phyloP scores from a whole-genome alignment of 2,113 vertebrate species.

The Fregata magnificens region DNA sequence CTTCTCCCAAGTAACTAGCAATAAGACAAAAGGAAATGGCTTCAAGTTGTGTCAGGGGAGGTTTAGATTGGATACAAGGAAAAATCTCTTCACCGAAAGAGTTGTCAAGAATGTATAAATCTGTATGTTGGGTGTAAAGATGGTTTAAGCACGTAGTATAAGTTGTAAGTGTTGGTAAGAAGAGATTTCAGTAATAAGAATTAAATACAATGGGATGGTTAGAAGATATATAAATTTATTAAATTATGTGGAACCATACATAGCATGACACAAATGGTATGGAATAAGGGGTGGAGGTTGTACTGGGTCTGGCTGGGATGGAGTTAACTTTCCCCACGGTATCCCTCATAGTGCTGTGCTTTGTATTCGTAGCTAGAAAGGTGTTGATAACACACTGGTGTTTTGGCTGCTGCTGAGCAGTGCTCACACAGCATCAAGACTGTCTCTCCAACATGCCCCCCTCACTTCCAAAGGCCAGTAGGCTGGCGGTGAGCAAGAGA shows the following conservation, averaged over 20 bases:
- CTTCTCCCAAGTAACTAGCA: too few species aligned
- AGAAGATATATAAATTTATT: not conserved
- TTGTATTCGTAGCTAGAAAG: not conserved
- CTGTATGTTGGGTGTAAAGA: not conserved
- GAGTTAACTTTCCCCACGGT: rapidly evolving
- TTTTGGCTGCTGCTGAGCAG: not conserved
- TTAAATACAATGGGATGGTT: not conserved
- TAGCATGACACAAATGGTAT: not conserved
- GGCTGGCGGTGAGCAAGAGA: not conserved
- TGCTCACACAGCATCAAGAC: not conserved
- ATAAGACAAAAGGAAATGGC: too few species aligned
- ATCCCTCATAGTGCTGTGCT: not conserved
- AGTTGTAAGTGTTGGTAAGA: not conserved
- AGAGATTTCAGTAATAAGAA: not conserved
- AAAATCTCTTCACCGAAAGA: too few species aligned
- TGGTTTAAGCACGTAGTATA: not conserved
- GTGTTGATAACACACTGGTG: not conserved
- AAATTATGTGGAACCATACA: not conserved
- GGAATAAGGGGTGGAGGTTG: not conserved
- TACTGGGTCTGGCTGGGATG: not conserved
- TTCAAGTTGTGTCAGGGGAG: too few species aligned
- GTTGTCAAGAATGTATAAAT: not conserved
- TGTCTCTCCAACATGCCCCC: not conserved
- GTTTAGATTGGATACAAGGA: too few species aligned
- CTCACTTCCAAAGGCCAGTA: not conserved